Percentiles rank a stretch among this genome's conserved stretches.
Evolutionary conservation across 2,113 vertebrate genomes (phyloP).

Genomic region (Anoplopoma fimbria): DNA sequence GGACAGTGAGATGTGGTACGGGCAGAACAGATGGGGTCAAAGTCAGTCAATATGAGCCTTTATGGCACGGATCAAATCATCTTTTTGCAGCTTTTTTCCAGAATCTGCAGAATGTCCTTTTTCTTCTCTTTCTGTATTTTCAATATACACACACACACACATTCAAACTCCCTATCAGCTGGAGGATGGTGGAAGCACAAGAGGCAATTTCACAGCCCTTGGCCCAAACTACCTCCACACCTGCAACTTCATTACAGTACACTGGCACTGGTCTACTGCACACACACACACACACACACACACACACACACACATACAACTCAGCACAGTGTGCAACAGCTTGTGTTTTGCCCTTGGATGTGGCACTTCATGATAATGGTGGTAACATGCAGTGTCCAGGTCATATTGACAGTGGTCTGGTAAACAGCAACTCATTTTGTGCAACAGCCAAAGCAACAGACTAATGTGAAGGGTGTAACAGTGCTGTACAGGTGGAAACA

Average conservation of each 20-base stretch:
- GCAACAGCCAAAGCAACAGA: slow-evolving; percentile 25
- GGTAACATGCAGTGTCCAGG: slow-evolving; percentile 17
- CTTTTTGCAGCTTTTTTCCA: slow-evolving; percentile 7
- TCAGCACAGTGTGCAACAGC: slow-evolving; percentile 10
- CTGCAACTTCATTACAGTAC: slow-evolving; percentile 63
- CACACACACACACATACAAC: neutral
- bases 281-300: slow-evolving; percentile 22
- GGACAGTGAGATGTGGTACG: slow-evolving; percentile 9
- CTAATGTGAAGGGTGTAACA: neutral
- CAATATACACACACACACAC: slow-evolving; percentile 18
- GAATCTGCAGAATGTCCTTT: slow-evolving; percentile 17
- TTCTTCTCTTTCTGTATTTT: neutral
- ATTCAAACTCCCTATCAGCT: slow-evolving; percentile 12
- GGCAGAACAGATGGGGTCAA: slow-evolving; percentile 7
- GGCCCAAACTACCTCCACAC: slow-evolving; percentile 57
- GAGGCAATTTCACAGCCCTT: slow-evolving; percentile 77
- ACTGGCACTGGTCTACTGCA: slow-evolving; percentile 10
- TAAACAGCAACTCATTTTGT: slow-evolving; percentile 30
- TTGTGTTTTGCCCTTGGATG: slow-evolving; percentile 28
- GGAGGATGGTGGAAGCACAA: slow-evolving; percentile 49
- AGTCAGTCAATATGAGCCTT: slow-evolving; percentile 21
- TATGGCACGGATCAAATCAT: neutral
- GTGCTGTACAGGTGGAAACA: neutral
- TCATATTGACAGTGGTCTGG: slow-evolving; percentile 23
- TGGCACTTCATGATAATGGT: slow-evolving; percentile 52